A percentile compares a stretch with the other conserved stretches of the same genome.
Evolutionary conservation across 2,888 invertebrate genomes (phyloP).

Genomic region (Andrena flavipes): DNA sequence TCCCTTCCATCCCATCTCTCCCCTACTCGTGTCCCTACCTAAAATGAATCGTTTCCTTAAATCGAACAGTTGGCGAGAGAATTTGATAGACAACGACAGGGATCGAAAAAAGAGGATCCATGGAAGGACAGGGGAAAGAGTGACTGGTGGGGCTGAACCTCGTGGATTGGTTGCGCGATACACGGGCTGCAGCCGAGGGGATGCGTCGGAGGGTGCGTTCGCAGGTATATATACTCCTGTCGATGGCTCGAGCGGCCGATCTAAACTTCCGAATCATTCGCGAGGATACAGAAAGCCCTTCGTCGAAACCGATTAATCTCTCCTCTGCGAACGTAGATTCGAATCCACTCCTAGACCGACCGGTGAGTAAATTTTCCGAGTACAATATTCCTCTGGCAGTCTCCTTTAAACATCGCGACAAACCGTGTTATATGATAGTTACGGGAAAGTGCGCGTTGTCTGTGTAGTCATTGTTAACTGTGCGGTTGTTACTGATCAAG

Average conservation of each 20-base stretch:
- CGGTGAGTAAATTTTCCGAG: constrained; percentile 38
- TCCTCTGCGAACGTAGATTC: background rate
- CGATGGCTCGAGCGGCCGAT: constrained; percentile 61
- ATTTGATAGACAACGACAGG: background rate
- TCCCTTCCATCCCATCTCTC: too few relatives aligned
- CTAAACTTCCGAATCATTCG: constrained; percentile 62
- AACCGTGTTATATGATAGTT: background rate
- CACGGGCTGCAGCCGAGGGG: constrained; percentile 68
- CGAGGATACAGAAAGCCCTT: constrained; percentile 21
- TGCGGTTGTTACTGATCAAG: background rate
- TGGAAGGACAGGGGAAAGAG: constrained; percentile 34
- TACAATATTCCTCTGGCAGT: background rate
- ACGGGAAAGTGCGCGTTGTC: background rate
- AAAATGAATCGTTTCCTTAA: background rate
- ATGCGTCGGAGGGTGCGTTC: constrained; percentile 72
- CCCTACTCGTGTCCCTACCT: too few relatives aligned
- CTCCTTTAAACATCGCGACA: background rate
- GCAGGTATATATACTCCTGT: constrained; percentile 73
- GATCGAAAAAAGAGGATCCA: constrained; percentile 48
- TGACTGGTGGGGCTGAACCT: constrained; percentile 65
- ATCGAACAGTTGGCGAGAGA: background rate
- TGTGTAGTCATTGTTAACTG: background rate
- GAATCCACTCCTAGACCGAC: constrained; percentile 8
- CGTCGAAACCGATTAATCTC: background rate
- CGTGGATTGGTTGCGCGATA: constrained; percentile 74